phyloP scores from a whole-genome alignment of 2,797 vertebrate genomes.

The Sitta carolinensis region DNA sequence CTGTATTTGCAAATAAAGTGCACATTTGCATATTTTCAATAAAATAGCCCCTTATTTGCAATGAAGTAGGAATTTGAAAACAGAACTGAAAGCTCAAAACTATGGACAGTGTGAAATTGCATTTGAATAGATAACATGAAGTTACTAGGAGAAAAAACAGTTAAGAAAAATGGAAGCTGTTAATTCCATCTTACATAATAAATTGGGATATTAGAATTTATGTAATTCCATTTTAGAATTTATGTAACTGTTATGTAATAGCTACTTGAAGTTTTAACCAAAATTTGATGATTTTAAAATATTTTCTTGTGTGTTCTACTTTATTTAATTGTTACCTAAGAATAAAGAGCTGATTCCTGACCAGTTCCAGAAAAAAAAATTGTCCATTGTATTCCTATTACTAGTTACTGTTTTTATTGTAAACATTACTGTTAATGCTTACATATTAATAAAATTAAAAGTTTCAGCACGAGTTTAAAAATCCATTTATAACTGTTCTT shows the following conservation, averaged over 20 bases:
- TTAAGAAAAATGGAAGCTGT: not conserved
- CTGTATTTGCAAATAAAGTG: not conserved
- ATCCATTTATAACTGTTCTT: not conserved
- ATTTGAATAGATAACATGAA: slow-evolving; percentile 1
- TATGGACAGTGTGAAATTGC: not conserved
- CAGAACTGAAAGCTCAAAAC: not conserved
- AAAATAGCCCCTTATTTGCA: not conserved
- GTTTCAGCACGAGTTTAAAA: not conserved
- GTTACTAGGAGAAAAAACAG: not conserved
- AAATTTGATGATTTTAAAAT: not conserved
- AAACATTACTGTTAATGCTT: not conserved
- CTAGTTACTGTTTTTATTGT: not conserved
- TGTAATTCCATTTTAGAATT: not conserved
- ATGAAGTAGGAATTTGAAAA: slow-evolving; percentile 17
- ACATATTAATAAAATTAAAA: not conserved
- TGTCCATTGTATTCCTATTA: not conserved
- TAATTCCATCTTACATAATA: slow-evolving; percentile 31
- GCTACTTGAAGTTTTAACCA: slow-evolving; percentile 41
- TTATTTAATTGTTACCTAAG: not conserved
- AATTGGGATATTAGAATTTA: slow-evolving; percentile 29
- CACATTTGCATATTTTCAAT: not conserved
- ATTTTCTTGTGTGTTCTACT: slow-evolving; percentile 27
- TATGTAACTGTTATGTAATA: not conserved
- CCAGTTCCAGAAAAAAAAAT: slow-evolving; percentile 23
- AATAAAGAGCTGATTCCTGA: slow-evolving; percentile 27